Evolutionary conservation across 2,797 vertebrate genomes (phyloP).

Genomic region (Sebastes matsubarae): DNA sequence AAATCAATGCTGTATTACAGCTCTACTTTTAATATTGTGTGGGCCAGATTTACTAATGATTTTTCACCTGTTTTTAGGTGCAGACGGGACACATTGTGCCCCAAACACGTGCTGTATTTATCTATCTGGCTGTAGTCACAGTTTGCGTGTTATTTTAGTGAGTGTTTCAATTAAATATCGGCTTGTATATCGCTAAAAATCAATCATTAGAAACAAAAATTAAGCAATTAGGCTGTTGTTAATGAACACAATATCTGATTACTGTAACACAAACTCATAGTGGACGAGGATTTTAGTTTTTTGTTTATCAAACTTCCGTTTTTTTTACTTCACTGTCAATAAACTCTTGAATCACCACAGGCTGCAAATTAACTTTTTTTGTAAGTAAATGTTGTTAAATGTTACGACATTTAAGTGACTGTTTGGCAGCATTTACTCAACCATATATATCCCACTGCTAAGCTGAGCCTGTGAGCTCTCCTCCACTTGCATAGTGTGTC

Average conservation of each 20-base stretch:
- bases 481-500: not conserved
- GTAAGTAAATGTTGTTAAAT: not conserved
- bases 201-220: not conserved
- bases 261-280: not conserved
- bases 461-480: not conserved
- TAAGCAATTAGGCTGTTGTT: not conserved
- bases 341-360: not conserved
- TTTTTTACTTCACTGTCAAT: not conserved
- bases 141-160: not conserved
- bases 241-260: not conserved
- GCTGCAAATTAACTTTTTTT: not conserved
- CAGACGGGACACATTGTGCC: not conserved
- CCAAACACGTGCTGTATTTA: not conserved
- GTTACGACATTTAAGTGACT: not conserved
- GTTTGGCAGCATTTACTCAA: not conserved
- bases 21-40: not conserved
- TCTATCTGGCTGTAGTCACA: not conserved
- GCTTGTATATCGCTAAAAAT: not conserved
- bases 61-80: not conserved
- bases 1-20: slow-evolving; percentile 1
- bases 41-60: not conserved
- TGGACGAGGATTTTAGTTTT: not conserved
- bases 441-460: not conserved
- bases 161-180: not conserved
- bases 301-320: not conserved